phyloP scores from a whole-genome alignment of 2,888 invertebrate genomes.

The Cryptosula pallasiana region DNA sequence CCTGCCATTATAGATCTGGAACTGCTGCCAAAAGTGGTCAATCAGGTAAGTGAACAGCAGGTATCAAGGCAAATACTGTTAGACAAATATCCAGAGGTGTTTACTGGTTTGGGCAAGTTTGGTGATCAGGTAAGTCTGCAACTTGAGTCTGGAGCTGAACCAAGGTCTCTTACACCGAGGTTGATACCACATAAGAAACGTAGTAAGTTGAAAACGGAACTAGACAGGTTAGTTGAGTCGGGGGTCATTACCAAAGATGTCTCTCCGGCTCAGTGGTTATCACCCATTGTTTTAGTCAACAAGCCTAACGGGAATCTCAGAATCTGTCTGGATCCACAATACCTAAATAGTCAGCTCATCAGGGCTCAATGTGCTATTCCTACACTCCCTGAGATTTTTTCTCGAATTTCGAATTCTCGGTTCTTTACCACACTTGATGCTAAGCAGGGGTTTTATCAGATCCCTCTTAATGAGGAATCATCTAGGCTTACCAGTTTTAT shows the following conservation, averaged over 20 bases:
- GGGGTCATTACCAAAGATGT: not conserved
- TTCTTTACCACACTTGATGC: not conserved
- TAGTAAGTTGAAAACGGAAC: not conserved
- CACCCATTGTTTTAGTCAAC: not conserved
- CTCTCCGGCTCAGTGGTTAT: not conserved
- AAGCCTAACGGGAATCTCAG: not conserved
- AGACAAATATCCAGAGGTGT: not conserved
- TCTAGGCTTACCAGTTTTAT: too few species aligned
- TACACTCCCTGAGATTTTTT: not conserved
- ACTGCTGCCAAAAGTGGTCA: not conserved
- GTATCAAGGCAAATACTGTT: not conserved
- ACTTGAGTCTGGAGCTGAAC: not conserved
- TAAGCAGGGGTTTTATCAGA: constrained; percentile 7
- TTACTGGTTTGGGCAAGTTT: not conserved
- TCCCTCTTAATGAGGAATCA: too few species aligned
- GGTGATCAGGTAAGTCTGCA: not conserved
- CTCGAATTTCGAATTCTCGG: not conserved
- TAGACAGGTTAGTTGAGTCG: not conserved
- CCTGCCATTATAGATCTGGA: not conserved
- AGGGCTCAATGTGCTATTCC: not conserved
- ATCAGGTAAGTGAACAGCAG: constrained; percentile 2
- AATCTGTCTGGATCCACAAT: constrained; percentile 11
- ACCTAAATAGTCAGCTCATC: constrained; percentile 6
- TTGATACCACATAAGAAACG: not conserved
- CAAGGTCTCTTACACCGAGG: not conserved